Evolutionary conservation across 2,113 vertebrate species (phyloP).

Genomic region (Isichthys henryi): DNA sequence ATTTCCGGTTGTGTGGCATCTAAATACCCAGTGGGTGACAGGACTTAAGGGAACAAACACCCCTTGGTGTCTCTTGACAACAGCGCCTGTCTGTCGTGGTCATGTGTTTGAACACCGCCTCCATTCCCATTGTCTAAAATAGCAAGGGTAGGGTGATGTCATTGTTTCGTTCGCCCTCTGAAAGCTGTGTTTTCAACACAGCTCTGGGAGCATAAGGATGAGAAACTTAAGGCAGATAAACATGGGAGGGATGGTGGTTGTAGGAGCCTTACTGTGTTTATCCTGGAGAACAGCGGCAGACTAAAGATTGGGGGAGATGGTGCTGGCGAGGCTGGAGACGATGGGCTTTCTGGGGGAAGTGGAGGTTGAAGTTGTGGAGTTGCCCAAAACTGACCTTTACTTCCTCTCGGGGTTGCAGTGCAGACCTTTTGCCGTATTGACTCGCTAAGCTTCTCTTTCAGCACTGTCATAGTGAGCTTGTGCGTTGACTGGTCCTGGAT

Average conservation of each 20-base stretch:
- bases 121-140: conserved; percentile 5
- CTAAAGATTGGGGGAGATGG: conserved; percentile 29
- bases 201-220: conserved; percentile 42
- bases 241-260: not conserved
- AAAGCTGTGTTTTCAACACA: not conserved
- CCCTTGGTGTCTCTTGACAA: not conserved
- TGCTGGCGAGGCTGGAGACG: not conserved
- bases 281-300: conserved; percentile 54
- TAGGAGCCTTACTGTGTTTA: not conserved
- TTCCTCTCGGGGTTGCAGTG: not conserved
- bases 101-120: not conserved
- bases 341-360: not conserved
- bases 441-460: not conserved
- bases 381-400: not conserved
- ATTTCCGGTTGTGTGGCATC: not conserved
- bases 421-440: not conserved
- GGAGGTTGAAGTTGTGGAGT: conserved; percentile 14
- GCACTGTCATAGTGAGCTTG: not conserved
- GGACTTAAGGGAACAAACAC: not conserved
- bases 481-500: not conserved
- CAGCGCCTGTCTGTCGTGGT: not conserved
- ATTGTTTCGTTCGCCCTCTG: not conserved
- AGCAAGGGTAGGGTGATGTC: conserved; percentile 7
- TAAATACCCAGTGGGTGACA: not conserved
- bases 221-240: conserved; percentile 30